Percentiles rank a stretch among this genome's conserved stretches.
Evolutionary conservation across 2,888 invertebrate species (phyloP).

Genomic region (Ariolimax columbianus): DNA sequence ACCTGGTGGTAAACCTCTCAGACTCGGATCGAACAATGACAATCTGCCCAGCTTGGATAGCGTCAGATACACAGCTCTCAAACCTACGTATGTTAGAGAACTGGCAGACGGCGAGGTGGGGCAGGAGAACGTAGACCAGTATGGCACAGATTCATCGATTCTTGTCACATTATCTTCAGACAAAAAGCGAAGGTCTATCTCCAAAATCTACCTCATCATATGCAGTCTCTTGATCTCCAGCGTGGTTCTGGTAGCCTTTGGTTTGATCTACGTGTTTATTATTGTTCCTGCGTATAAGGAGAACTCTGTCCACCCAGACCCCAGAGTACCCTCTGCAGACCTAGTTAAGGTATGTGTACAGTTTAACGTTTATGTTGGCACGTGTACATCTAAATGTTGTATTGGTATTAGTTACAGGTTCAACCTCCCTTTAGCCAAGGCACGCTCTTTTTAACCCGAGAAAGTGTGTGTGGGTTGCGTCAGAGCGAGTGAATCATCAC

Average conservation of each 20-base stretch:
- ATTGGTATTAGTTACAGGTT: too few species aligned
- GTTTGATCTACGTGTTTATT: conserved; percentile 36
- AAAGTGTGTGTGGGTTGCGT: too few species aligned
- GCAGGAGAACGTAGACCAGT: neutral
- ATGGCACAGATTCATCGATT: conserved; percentile 19
- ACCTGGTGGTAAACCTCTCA: neutral
- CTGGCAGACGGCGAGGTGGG: neutral
- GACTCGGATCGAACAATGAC: neutral
- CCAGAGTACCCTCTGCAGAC: neutral
- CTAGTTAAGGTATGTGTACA: neutral
- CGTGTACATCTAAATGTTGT: neutral
- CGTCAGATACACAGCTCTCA: conserved; percentile 38
- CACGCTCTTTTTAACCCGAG: too few species aligned
- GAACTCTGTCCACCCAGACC: neutral
- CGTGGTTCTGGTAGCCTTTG: conserved; percentile 18
- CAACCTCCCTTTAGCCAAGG: too few species aligned
- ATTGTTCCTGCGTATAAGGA: conserved; percentile 18
- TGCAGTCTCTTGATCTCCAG: conserved; percentile 27
- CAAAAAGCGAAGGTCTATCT: neutral
- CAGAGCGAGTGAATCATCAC: too few species aligned
- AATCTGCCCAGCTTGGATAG: neutral
- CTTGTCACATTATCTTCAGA: neutral
- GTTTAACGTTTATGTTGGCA: neutral
- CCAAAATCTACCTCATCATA: conserved; percentile 22
- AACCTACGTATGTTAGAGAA: conserved; percentile 25